Conservation (phyloP, 2,797 vertebrate species). For the Anas georgica region DNA sequence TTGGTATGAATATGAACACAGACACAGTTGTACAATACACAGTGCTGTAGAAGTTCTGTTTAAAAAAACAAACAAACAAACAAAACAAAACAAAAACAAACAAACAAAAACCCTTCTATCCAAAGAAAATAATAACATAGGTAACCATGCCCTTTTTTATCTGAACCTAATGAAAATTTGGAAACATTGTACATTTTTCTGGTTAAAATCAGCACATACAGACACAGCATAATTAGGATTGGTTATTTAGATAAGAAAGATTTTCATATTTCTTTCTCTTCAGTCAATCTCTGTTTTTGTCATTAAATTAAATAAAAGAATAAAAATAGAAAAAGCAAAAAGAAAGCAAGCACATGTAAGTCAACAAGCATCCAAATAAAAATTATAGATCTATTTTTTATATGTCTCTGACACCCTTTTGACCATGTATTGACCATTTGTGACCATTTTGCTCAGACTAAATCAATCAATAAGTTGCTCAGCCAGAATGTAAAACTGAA, state of each 20-base stretch:
- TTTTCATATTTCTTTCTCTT: neutral
- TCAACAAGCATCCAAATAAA: conserved; percentile 15
- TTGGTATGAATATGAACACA: neutral
- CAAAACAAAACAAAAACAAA: neutral
- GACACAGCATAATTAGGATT: neutral
- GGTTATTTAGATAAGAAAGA: neutral
- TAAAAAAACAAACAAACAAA: neutral
- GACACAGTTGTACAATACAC: neutral
- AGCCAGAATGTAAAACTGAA: conserved; percentile 48
- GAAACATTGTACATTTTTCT: neutral
- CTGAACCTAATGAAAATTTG: neutral
- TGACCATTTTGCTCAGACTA: conserved; percentile 68
- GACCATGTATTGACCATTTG: conserved; percentile 73
- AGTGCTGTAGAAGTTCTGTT: neutral
- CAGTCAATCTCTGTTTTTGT: neutral
- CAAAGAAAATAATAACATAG: neutral
- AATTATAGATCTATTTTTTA: conserved; percentile 46
- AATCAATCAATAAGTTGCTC: conserved; percentile 74
- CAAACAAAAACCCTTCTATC: neutral
- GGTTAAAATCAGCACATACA: neutral
- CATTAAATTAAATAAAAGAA: neutral
- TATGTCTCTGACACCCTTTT: conserved; percentile 61
- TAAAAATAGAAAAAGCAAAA: neutral
- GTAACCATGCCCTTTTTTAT: accelerated
- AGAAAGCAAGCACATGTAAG: neutral